Conservation (phyloP, 2,113 vertebrate species). For the Malurus alboscapulatus region DNA sequence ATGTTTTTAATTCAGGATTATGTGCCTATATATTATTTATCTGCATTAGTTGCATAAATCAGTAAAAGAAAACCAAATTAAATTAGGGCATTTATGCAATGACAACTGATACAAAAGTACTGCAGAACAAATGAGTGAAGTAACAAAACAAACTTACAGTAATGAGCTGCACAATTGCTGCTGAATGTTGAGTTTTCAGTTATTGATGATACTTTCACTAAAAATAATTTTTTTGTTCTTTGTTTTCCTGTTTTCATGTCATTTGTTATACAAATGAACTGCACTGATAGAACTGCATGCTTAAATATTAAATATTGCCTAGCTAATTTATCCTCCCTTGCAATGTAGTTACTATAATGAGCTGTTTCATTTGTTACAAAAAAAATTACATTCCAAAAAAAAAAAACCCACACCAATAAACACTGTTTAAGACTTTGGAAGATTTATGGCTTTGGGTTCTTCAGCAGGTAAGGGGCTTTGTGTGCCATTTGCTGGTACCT, state of each 20-base stretch:
- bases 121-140: background rate
- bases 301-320: background rate
- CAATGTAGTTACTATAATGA: background rate
- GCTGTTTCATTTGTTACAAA: background rate
- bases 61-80: background rate
- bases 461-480: background rate
- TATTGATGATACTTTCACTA: background rate
- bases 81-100: background rate
- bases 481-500: background rate
- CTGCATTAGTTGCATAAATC: background rate
- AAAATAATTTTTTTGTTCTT: background rate
- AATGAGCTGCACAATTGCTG: background rate
- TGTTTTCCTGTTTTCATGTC: background rate
- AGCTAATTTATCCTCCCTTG: background rate
- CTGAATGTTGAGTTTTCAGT: background rate
- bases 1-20: background rate
- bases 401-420: background rate
- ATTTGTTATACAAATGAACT: background rate
- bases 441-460: background rate
- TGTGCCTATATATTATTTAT: background rate
- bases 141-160: background rate
- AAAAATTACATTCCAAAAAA: background rate
- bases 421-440: background rate
- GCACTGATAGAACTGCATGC: background rate
- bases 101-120: background rate